Evolutionary conservation across 2,888 invertebrate species (phyloP), one percentile per base, ranked within the genome.

Genomic region (Venusia cambrica): DNA sequence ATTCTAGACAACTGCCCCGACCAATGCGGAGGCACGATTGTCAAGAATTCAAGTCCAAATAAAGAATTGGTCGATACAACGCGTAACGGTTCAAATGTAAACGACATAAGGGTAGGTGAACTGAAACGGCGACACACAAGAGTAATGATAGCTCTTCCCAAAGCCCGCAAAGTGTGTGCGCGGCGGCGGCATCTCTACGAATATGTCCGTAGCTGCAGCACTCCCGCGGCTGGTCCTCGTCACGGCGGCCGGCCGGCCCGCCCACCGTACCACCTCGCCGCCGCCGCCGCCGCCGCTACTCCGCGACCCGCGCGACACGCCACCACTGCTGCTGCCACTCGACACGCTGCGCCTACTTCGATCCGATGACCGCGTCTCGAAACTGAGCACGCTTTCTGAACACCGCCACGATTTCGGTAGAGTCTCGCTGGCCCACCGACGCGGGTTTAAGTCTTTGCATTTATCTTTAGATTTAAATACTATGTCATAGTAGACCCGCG

Each of bases 121-220:
- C 48, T 85, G 81, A 61, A 87, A 87, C 42, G 87, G 87, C 56
- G 87, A 87, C 70, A 87, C 87, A 69, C 87, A 87, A 71, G 87
- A 87, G 83, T 77, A 84, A 67, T 87, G 87, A 73, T 87, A 87
- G 63, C 83, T 85, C 53, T 85, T 84, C 63, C 87, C 87, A 68
- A 87, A 85, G 76, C 84, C 83, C 50, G 87, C 72, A 57, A 87
- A 87, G 79, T 79, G 83, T 55, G 78, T 72, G 73, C 77, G 75
- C 66, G 74, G 69, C 72, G 81, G 77, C 73, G 83, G 84, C 76
- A 85, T 72, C 57, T 77, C 75, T 57, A 84, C 73, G 62, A 64
- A 74, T 57, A 85, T 65, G 69, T 84, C 84, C 58, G 79, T 78
- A 75, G 79, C 76, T 63, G 74, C 74, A 73, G 75, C 76, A 68